These are phyloP conservation scores for Loris lydekkerianus DNA, from an alignment of 2,797 vertebrate species.

Conservation along the genomic window DNA sequence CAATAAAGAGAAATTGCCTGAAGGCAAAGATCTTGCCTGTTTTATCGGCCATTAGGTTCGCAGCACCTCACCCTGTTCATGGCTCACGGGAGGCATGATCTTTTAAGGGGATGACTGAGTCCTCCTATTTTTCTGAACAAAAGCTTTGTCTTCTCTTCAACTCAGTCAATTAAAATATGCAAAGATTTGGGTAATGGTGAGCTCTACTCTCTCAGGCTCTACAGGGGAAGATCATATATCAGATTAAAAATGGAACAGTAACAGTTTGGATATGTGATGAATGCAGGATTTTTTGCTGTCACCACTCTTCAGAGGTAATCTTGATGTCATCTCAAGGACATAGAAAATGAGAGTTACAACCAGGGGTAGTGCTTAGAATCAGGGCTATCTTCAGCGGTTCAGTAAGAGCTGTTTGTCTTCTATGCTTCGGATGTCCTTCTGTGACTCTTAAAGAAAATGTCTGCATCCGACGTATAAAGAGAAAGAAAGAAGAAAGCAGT, in stretches of 20 bases:
- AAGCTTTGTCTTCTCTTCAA: neutral
- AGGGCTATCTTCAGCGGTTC: neutral
- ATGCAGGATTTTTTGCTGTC: neutral
- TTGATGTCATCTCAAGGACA: constrained; percentile 38
- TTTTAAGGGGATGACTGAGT: neutral
- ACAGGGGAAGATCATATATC: neutral
- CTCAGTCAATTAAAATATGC: neutral
- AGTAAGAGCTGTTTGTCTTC: neutral
- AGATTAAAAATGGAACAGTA: neutral
- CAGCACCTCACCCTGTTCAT: neutral
- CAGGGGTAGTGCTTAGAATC: neutral
- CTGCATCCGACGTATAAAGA: neutral
- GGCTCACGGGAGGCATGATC: neutral
- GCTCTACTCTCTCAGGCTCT: neutral
- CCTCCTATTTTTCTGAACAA: neutral
- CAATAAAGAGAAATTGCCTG: neutral
- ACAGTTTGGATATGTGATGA: neutral
- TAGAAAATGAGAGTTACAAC: constrained; percentile 28
- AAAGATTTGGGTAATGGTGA: constrained; percentile 1
- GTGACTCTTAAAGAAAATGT: neutral
- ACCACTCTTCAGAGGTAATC: neutral
- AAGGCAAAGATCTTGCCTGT: neutral
- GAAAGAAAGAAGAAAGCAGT: neutral
- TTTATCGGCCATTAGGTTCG: neutral
- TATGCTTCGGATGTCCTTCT: neutral